Base-by-base conservation (phyloP, 2,888 invertebrate species). In the Apodemia mormo region DNA sequence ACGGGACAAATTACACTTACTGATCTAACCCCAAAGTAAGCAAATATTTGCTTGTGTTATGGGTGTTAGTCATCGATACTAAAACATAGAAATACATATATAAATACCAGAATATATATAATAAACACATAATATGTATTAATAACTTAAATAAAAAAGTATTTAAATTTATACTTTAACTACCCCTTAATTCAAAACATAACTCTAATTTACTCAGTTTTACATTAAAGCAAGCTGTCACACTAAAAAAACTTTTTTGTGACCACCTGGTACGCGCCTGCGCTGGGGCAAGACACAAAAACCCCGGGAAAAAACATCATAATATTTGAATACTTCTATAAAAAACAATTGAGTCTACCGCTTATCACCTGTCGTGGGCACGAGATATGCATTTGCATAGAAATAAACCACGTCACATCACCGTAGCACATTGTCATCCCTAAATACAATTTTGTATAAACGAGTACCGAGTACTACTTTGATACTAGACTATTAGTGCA, bases 341-440 rank as follows among this genome's bases (percentile, higher is more conserved):
- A 92, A 90, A 92, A 93, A 93, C 89, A 93, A 92, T 92, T 91
- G 92, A 89, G 90, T 87, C 87, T 86, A 88, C 90, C 92, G 89
- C 88, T 78, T 86, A 83, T 92, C 93, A 92, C 92, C 92, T 92
- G 93, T 93, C 90, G 90, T 84, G 80, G 83, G 89, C 90, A 90
- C 90, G 90, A 89, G 90, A 89, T 85, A 87, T 82, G 74, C 90
- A 93, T 93, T 92, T 90, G 90, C 92, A 93, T 93, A 91, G 87
- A 88, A 85, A 88, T 85, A 80, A 85, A 79, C 85, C 85, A 86
- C 29, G 68, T 69, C 71, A 72, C 73, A 68, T 40, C 67, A 74
- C 72, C 68, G 71, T 72, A 73, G 70, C 69, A 70, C 66, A 68
- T 70, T 74, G 69, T 67, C 68, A 67, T 66, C 69, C 71, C 65